A percentile compares a stretch with the other conserved stretches of the same genome.
Conservation (phyloP, 2,888 invertebrate genomes). For the Drosophila kambysellisi region DNA sequence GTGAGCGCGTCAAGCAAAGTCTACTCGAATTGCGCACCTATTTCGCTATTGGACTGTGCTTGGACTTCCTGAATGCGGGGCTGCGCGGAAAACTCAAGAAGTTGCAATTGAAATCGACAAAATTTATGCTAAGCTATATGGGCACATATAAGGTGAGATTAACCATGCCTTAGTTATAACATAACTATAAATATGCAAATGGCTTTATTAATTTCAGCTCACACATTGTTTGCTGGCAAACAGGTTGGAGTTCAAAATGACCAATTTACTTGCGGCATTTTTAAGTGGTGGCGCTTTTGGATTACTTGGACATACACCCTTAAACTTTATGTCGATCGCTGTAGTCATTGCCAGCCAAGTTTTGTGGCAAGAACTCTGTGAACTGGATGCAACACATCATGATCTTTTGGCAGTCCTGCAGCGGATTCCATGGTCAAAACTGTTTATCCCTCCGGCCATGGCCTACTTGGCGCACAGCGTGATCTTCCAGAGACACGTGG, state of each 20-base stretch:
- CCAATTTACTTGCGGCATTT: conserved; percentile 53
- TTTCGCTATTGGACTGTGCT: conserved; percentile 51
- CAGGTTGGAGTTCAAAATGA: conserved; percentile 2
- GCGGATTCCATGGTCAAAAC: conserved; percentile 50
- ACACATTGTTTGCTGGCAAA: conserved; percentile 39
- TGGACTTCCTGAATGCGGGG: conserved; percentile 50
- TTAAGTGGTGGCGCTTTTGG: conserved; percentile 55
- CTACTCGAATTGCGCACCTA: conserved; percentile 48
- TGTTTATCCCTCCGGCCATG: conserved; percentile 56
- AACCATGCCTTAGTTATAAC: neutral
- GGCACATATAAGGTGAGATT: conserved; percentile 50
- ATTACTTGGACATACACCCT: conserved; percentile 30
- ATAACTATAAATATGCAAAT: too few relatives aligned
- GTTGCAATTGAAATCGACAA: conserved; percentile 48
- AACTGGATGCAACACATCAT: neutral
- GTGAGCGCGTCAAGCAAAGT: conserved; percentile 15
- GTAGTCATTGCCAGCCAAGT: conserved; percentile 59
- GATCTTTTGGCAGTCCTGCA: conserved; percentile 30
- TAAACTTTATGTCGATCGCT: conserved; percentile 52
- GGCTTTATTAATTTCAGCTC: conserved; percentile 23
- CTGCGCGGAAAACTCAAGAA: conserved; percentile 6
- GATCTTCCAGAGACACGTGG: conserved; percentile 26
- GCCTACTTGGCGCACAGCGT: conserved; percentile 56
- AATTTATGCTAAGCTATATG: conserved; percentile 55
- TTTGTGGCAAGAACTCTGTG: conserved; percentile 54